Conservation (phyloP, 2,797 vertebrate species). For the Phyllotis vaccarum region DNA sequence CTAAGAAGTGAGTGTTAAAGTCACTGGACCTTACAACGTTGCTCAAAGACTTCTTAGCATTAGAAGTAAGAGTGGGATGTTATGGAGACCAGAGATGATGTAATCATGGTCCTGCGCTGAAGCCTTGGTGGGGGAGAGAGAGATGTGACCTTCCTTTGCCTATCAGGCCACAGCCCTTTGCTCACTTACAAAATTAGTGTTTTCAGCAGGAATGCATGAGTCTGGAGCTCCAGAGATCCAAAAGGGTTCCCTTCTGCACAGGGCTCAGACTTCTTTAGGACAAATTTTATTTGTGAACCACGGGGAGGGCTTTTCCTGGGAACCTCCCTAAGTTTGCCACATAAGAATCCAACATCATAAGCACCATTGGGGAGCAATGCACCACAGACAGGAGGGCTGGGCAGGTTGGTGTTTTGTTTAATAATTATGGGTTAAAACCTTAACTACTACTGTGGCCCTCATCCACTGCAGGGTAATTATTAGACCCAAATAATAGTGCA, state of each 20-base stretch:
- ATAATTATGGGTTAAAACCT: constrained; percentile 8
- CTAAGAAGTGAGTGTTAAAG: not conserved
- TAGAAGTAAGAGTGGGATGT: not conserved
- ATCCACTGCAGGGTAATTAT: not conserved
- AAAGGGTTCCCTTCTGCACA: not conserved
- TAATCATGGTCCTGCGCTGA: not conserved
- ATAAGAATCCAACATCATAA: not conserved
- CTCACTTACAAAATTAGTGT: not conserved
- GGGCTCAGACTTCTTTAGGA: not conserved
- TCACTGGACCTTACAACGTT: not conserved
- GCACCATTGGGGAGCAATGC: not conserved
- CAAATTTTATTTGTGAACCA: not conserved
- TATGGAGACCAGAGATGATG: not conserved
- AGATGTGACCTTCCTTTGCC: not conserved
- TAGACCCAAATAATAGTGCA: constrained; percentile 27
- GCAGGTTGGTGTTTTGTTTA: constrained; percentile 2
- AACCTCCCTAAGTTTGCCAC: not conserved
- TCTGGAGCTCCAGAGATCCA: not conserved
- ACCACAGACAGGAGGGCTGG: not conserved
- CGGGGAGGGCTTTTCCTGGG: not conserved
- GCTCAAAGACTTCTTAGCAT: not conserved
- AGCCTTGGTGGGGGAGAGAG: not conserved
- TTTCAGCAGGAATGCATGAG: not conserved
- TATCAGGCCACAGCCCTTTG: not conserved
- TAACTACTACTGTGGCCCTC: not conserved